A percentile compares a stretch with the other conserved stretches of the same genome.
Evolutionary conservation across 1,140 invertebrate species (phyloP).

Genomic region (Spodoptera litura): DNA sequence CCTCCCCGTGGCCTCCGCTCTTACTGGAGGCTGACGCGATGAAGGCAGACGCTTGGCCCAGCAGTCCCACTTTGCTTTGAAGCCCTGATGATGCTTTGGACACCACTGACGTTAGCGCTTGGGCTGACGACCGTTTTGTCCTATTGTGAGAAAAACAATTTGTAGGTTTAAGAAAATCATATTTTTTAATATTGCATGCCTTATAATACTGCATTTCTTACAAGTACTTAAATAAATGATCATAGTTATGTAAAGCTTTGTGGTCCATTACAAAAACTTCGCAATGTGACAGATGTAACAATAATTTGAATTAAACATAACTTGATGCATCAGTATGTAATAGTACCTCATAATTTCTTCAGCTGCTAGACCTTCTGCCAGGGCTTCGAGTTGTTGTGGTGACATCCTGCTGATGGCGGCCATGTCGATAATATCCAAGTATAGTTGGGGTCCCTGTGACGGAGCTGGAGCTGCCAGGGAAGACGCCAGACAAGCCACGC

Average conservation of each 20-base stretch:
- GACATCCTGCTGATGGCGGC: conserved; percentile 84
- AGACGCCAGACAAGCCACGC: conserved; percentile 69
- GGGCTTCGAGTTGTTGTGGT: conserved; percentile 77
- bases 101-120: conserved; percentile 69
- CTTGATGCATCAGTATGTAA: neutral
- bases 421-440: conserved; percentile 81
- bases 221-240: too few species aligned
- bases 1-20: conserved; percentile 81
- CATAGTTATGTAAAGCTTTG: too few species aligned
- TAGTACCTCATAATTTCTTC: conserved; percentile 83
- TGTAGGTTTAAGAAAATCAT: neutral
- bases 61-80: conserved; percentile 86
- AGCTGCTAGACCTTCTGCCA: conserved; percentile 83
- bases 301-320: too few species aligned
- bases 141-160: conserved; percentile 53
- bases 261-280: too few species aligned
- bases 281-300: neutral
- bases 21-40: conserved; percentile 87
- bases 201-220: too few species aligned
- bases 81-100: conserved; percentile 84
- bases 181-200: too few species aligned
- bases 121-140: conserved; percentile 78
- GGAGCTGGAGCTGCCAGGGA: conserved; percentile 69
- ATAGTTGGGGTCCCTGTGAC: conserved; percentile 54
- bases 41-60: conserved; percentile 86